Conservation (phyloP, 2,797 vertebrate genomes). For the Dromococcyx pavoninus region DNA sequence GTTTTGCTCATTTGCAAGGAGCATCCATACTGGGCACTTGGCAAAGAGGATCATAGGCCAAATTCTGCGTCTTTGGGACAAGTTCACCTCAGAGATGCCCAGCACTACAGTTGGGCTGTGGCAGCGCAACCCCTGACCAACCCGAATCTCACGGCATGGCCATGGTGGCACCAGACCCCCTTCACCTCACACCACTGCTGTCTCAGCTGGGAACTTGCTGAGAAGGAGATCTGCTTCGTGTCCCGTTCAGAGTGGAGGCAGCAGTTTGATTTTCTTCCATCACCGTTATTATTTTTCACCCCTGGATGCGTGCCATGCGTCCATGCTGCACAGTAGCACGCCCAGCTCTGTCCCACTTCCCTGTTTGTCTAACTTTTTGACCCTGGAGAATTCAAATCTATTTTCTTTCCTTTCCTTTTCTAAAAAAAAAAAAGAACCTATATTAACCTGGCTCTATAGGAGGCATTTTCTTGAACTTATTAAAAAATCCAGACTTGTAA, state of each 20-base stretch:
- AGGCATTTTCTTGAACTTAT: conserved; percentile 81
- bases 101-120: not conserved
- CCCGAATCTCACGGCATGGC: rapidly evolving
- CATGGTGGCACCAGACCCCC: rapidly evolving
- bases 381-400: conserved; percentile 28
- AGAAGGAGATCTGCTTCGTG: not conserved
- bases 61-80: not conserved
- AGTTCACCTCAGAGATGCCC: rapidly evolving
- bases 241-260: not conserved
- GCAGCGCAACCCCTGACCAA: not conserved
- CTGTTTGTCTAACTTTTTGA: conserved; percentile 64
- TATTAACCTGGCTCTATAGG: conserved; percentile 71
- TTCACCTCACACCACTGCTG: rapidly evolving
- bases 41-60: not conserved
- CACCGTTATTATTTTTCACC: not conserved
- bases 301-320: not conserved
- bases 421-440: not conserved
- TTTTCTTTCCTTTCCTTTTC: not conserved
- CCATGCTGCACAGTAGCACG: rapidly evolving
- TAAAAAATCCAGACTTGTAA: conserved; percentile 94
- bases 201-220: not conserved
- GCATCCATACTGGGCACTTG: not conserved
- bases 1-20: rapidly evolving
- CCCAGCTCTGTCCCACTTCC: not conserved
- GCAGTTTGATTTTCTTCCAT: not conserved